Evolutionary conservation across 2,888 invertebrate genomes (phyloP), one percentile per base, ranked within the genome.

Genomic region (Bembecia ichneumoniformis): DNA sequence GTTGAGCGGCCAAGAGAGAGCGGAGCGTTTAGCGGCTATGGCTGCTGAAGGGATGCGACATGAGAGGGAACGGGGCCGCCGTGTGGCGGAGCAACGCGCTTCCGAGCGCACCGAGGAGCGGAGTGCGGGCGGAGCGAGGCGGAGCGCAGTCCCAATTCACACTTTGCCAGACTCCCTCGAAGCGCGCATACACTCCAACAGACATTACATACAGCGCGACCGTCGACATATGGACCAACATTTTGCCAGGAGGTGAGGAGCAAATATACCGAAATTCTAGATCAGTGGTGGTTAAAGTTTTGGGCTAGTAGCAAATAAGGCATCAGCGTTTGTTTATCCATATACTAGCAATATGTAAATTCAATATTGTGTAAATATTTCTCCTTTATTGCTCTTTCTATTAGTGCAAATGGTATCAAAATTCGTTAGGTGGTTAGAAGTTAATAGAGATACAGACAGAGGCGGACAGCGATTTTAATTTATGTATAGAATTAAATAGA

Each of bases 201-300:
- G 94, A 44, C 95, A 97, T 74, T 95, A 95, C 64, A 95, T 97
- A 57, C 97, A 98, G 74, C 89, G 96, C 51, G 93, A 93, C 3
- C 89, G 89, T 15, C 82, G 89, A 17, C 92, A 94, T 47, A 95
- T 97, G 94, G 92, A 95, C 62, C 89, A 91, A 53, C 92, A 96
- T 78, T 97, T 97, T 84, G 94, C 94, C 0, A 88, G 89, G 54
- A 88, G 93, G 68, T 92, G 44, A 44, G n/a, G n/a, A n/a, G n/a
- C n/a, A n/a, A 9, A 15, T 44, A 16, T 14, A 44, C 15, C 28
- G 9, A 28, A 7, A 7, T 28, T 28, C 9, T 9, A 9, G 9
- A 28, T 9, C 28, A 28, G 28, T 28, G n/a, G n/a, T n/a, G n/a
- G n/a, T n/a, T n/a, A n/a, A n/a, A n/a, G n/a, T n/a, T n/a, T n/a